phyloP scores from a whole-genome alignment of 2,888 invertebrate species.

The Ommatoiulus sabulosus region DNA sequence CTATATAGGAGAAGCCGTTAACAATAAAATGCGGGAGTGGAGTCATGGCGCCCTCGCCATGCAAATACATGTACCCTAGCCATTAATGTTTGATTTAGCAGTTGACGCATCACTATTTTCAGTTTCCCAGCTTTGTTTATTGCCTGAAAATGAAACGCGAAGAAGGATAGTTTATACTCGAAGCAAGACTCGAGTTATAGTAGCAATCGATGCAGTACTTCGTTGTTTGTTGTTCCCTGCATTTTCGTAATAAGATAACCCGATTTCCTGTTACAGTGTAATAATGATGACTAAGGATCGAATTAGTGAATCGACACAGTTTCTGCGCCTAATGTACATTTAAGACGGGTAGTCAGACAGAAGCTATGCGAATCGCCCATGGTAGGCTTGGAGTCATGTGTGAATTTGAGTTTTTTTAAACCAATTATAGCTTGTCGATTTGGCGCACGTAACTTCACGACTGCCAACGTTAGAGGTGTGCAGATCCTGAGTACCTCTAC shows the following conservation, averaged over 20 bases:
- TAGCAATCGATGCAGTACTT: neutral
- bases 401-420: too few species aligned
- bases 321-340: neutral
- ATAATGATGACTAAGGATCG: neutral
- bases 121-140: neutral
- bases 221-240: neutral
- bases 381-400: too few species aligned
- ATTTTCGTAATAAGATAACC: too few species aligned
- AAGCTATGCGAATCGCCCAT: too few species aligned
- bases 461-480: too few species aligned
- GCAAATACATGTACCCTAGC: neutral
- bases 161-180: neutral
- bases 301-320: neutral
- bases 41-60: neutral
- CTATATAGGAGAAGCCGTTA: neutral
- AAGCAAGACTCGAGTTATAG: neutral
- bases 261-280: neutral
- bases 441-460: too few species aligned
- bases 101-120: neutral
- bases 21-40: constrained; percentile 6
- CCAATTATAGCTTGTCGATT: too few species aligned
- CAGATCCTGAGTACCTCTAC: too few species aligned
- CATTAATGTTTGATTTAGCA: constrained; percentile 21
- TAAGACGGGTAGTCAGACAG: too few species aligned
- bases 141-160: neutral